Evolutionary conservation across 2,797 vertebrate species (phyloP).

Genomic region (Pangasius larnaudii): DNA sequence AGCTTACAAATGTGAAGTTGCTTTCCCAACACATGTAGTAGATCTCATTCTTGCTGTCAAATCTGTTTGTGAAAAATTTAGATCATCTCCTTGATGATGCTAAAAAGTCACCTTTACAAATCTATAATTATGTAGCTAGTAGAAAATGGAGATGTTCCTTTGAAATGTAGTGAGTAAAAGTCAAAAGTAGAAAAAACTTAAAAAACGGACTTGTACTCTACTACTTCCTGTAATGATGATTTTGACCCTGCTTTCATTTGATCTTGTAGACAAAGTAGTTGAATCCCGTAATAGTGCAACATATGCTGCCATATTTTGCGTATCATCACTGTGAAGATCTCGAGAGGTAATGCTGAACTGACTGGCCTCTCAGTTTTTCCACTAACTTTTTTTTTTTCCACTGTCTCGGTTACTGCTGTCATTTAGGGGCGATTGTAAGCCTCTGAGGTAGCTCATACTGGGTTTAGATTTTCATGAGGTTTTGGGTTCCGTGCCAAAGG

Average conservation of each 20-base stretch:
- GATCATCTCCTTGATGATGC: background rate
- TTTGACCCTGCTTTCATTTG: constrained; percentile 22
- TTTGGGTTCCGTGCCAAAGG: constrained; percentile 10
- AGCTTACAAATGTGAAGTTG: background rate
- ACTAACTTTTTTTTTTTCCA: background rate
- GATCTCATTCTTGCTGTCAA: background rate
- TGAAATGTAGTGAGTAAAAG: background rate
- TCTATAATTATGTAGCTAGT: background rate
- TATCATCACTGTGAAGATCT: constrained; percentile 4
- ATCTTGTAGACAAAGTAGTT: constrained; percentile 1
- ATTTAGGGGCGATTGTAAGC: background rate
- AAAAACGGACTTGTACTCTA: background rate
- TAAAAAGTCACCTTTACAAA: background rate
- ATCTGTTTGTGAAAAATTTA: background rate
- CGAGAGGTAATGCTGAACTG: background rate
- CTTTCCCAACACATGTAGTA: background rate
- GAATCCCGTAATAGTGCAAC: background rate
- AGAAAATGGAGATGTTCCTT: background rate
- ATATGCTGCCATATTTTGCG: constrained; percentile 20
- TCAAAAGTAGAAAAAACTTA: background rate
- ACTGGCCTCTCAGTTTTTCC: constrained; percentile 7
- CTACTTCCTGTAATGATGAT: background rate
- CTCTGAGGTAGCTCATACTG: constrained; percentile 12
- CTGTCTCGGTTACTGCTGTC: background rate
- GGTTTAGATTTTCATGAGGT: constrained; percentile 10